These are phyloP conservation scores for Charadrius vociferus DNA, from an alignment of 2,113 vertebrate genomes.

Conservation along the genomic window DNA sequence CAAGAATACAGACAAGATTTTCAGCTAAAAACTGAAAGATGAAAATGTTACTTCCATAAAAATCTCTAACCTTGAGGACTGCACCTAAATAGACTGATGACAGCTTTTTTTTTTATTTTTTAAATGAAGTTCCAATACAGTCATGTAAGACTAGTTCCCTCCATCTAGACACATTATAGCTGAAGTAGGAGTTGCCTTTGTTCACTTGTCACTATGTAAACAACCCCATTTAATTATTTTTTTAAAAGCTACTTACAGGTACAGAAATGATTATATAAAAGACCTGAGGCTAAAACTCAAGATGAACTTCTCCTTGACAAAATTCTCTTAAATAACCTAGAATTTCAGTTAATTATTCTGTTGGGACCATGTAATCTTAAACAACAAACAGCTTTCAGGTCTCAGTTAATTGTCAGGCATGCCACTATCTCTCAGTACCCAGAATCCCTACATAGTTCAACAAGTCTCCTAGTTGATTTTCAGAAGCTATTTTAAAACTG, in stretches of 20 bases:
- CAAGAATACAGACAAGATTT: neutral
- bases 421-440: neutral
- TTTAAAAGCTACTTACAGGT: neutral
- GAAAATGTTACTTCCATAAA: neutral
- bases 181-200: neutral
- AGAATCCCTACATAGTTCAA: neutral
- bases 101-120: neutral
- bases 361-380: neutral
- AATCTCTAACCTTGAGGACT: neutral
- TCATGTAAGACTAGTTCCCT: neutral
- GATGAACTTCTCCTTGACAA: neutral
- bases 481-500: neutral
- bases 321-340: neutral
- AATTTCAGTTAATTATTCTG: neutral
- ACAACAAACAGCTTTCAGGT: neutral
- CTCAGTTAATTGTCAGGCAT: neutral
- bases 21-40: neutral
- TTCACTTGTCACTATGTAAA: neutral
- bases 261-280: neutral
- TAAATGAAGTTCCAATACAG: neutral
- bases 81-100: neutral
- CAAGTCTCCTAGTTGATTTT: neutral
- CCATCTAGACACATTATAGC: neutral
- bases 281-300: neutral
- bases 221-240: neutral